Evolutionary conservation across 2,797 vertebrate species (phyloP).

Genomic region (Percopsis omiscomaycus): DNA sequence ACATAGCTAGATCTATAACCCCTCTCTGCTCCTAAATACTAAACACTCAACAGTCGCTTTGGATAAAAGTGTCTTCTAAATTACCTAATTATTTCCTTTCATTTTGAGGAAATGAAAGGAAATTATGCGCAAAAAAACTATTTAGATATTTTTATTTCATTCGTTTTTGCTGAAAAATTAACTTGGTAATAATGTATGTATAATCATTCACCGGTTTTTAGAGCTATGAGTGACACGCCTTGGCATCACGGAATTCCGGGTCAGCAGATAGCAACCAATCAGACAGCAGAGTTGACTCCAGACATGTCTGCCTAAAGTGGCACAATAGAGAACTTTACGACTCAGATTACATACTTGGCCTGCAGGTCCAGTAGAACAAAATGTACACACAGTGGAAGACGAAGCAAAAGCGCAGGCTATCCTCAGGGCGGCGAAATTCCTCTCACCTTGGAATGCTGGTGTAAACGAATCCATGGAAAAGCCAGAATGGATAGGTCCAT

Average conservation of each 20-base stretch:
- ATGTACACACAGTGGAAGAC: slow-evolving; percentile 49
- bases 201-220: no score
- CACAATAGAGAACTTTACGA: no score
- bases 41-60: no score
- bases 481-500: background rate
- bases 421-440: slow-evolving; percentile 14
- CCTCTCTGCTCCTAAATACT: no score
- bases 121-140: no score
- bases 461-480: slow-evolving; percentile 36
- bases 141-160: no score
- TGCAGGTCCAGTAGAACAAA: slow-evolving; percentile 18
- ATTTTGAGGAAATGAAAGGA: no score
- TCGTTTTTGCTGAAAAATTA: no score
- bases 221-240: background rate
- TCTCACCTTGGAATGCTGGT: slow-evolving; percentile 27
- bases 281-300: slow-evolving; percentile 3
- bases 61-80: no score
- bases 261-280: background rate
- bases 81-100: no score
- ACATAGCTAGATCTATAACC: no score
- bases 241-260: background rate
- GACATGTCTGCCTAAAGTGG: background rate
- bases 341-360: background rate
- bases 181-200: no score
- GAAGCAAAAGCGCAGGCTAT: slow-evolving; percentile 15